Percentiles rank a stretch among this genome's conserved stretches.
Evolutionary conservation across 1,140 invertebrate genomes (phyloP).

Genomic region (Phthorimaea operculella): DNA sequence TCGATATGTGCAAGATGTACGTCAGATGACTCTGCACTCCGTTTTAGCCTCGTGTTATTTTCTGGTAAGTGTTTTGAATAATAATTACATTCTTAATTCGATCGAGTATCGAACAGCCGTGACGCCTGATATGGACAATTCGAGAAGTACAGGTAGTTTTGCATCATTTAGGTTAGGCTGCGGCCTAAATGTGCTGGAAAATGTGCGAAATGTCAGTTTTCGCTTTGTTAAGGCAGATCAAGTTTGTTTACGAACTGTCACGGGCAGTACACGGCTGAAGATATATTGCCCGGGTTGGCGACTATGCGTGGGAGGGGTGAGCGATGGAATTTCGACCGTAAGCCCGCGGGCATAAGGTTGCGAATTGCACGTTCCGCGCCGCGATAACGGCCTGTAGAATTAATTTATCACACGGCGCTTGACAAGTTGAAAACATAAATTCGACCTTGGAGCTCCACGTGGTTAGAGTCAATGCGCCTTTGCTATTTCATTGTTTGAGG

Average conservation of each 20-base stretch:
- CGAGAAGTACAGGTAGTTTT: not conserved
- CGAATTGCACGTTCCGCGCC: conserved; percentile 15
- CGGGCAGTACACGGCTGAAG: conserved; percentile 66
- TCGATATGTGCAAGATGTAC: conserved; percentile 66
- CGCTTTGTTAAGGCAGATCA: conserved; percentile 64
- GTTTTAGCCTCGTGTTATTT: conserved; percentile 33
- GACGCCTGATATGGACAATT: not conserved
- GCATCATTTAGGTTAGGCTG: not conserved
- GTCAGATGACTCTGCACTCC: conserved; percentile 60
- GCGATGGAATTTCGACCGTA: conserved; percentile 34
- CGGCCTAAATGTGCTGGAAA: not conserved
- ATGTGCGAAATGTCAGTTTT: conserved; percentile 25
- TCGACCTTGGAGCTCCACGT: conserved; percentile 67
- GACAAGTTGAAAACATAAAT: conserved; percentile 69
- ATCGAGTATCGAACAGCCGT: not conserved
- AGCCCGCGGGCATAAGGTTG: conserved; percentile 14
- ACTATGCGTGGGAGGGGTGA: conserved; percentile 55
- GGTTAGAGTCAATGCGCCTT: conserved; percentile 47
- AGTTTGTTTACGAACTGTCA: conserved; percentile 69
- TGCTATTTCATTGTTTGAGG: not conserved
- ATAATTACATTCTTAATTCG: not conserved
- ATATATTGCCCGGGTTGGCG: conserved; percentile 68
- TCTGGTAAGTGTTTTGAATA: conserved; percentile 44
- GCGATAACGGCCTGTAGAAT: conserved; percentile 64
- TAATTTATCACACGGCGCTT: conserved; percentile 68